These are phyloP conservation scores for Plagodis pulveraria DNA, from an alignment of 2,888 invertebrate genomes.

Conservation along the genomic window DNA sequence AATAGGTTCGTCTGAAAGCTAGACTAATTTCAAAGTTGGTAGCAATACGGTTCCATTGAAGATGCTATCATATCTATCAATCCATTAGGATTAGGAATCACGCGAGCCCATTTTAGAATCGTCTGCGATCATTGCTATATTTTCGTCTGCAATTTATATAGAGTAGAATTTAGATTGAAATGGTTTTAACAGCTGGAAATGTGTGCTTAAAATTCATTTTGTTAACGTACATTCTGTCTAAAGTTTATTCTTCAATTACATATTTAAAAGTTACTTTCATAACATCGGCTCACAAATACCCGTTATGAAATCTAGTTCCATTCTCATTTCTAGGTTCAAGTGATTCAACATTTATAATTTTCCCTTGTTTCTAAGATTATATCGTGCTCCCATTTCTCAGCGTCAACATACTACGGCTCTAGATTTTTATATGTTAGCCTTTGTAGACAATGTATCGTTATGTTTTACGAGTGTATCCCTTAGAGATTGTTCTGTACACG, in stretches of 20 bases:
- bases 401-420: constrained; percentile 1
- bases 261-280: too few species aligned
- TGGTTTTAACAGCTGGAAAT: constrained; percentile 2
- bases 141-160: constrained; percentile 5
- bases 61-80: constrained; percentile 35
- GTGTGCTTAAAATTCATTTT: constrained; percentile 5
- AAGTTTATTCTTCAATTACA: background rate
- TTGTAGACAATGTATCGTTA: constrained; percentile 24
- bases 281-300: constrained; percentile 3
- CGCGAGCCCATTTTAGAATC: constrained; percentile 33
- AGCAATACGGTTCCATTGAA: constrained; percentile 32
- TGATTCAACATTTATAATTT: constrained; percentile 1
- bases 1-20: constrained; percentile 23
- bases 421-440: constrained; percentile 10
- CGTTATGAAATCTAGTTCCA: constrained; percentile 2
- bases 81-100: constrained; percentile 39
- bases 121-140: constrained; percentile 21
- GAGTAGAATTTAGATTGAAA: constrained; percentile 9
- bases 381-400: constrained; percentile 9
- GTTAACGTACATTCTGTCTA: background rate
- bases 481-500: constrained; percentile 42
- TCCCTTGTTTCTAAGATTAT: constrained; percentile 5
- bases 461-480: constrained; percentile 16
- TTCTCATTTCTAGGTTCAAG: background rate
- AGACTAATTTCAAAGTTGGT: constrained; percentile 40